Evolutionary conservation across 92 coral and sea anemone genomes (phyloP).

Genomic region (Umimayanthus chanpuru): DNA sequence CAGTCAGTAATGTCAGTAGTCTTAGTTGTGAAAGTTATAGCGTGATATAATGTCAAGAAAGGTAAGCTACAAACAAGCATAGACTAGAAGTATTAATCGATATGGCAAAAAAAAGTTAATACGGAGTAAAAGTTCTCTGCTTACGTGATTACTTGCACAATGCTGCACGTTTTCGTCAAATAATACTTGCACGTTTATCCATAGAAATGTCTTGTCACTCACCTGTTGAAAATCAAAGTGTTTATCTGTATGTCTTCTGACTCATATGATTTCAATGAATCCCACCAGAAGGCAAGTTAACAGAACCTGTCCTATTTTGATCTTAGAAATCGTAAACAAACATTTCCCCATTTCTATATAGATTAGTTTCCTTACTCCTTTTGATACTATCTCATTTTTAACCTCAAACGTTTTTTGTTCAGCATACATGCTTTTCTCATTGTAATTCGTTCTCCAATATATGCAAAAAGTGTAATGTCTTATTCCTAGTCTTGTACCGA

Average conservation of each 20-base stretch:
- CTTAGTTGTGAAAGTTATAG: neutral
- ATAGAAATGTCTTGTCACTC: neutral
- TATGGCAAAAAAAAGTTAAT: no score
- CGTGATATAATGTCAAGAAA: neutral
- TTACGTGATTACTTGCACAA: neutral
- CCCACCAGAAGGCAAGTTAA: constrained; percentile 8
- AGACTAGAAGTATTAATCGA: neutral
- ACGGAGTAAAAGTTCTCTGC: neutral
- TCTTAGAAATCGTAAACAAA: neutral
- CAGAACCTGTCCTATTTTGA: constrained; percentile 24
- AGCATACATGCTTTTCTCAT: no score
- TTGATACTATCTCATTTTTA: neutral
- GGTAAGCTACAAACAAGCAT: neutral
- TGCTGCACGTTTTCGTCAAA: neutral
- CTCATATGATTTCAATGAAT: constrained; percentile 27
- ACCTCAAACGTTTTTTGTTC: no score
- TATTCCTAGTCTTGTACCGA: no score
- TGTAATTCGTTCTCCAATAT: no score
- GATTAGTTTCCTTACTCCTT: neutral
- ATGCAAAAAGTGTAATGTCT: no score
- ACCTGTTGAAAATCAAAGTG: neutral
- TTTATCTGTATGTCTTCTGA: constrained; percentile 3
- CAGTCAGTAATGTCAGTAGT: neutral
- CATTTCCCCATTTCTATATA: neutral
- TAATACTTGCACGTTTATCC: neutral